Base-by-base conservation (phyloP, 2,113 vertebrate species). In the Pantherophis guttatus region DNA sequence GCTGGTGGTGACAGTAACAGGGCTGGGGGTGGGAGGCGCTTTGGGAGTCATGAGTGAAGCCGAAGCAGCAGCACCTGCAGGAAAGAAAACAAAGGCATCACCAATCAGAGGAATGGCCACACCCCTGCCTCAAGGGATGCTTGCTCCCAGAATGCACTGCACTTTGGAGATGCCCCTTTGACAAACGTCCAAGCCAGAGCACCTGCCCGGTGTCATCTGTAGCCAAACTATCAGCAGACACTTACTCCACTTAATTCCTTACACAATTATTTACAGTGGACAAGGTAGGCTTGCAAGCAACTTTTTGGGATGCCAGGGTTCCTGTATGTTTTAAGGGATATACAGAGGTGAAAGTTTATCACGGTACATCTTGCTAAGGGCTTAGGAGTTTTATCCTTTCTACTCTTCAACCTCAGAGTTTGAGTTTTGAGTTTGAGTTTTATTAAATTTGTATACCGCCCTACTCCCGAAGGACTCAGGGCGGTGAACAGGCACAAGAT, bases 1-100 rank as follows among this genome's bases (percentile, higher is more conserved):
- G 8, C 94, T 33, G 65, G 89, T 65, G 50, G 87, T 12, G 53
- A 89, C 53, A n/a, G 65, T 44, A 6, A 87, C 24, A 29, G 93
- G 33, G 29, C 91, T 53, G 39, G 55, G 23, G 23, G 29, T 70
- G 39, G 94, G 5, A 2, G 95, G 94, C 93, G 93, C 96, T 96
- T 96, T 97, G 95, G 96, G 95, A 94, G 97, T 95, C 95, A 95
- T 91, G 93, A 96, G 93, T 88, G 95, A 96, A 93, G 93, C 95
- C 59, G 57, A 93, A 54, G 93, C 94, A 91, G 97, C 94, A 92
- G 97, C 95, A 97, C 97, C 96, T 97, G 95, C 44, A 93, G 93
- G 92, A 91, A 93, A 95, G 91, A 91, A 92, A 96, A 5, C 94
- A 5, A 95, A 91, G 81, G 94, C 70, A 55, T 87, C 44, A 87